These are phyloP conservation scores for Ectemnius continuus DNA, from an alignment of 2,888 invertebrate species.

Conservation along the genomic window DNA sequence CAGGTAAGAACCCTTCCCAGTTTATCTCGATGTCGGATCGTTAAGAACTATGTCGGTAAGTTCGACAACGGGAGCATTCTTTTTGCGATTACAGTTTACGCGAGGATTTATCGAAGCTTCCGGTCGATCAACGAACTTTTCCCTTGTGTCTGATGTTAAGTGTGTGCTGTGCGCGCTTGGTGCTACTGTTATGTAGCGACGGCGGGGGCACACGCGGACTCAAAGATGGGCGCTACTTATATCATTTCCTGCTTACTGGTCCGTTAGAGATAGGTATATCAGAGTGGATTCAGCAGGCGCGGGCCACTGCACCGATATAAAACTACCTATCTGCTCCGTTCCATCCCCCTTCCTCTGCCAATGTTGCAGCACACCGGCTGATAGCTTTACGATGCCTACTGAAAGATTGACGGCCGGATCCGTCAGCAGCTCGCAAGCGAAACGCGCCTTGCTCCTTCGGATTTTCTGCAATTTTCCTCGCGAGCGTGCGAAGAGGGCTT, in stretches of 20 bases:
- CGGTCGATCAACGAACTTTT: conserved; percentile 5
- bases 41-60: conserved; percentile 38
- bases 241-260: conserved; percentile 66
- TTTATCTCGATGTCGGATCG: conserved; percentile 27
- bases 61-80: background rate
- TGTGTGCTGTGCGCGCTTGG: too few relatives aligned
- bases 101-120: conserved; percentile 17
- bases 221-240: conserved; percentile 52
- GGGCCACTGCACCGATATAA: conserved; percentile 13
- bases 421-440: conserved; percentile 64
- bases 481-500: conserved; percentile 41
- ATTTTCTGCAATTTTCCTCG: conserved; percentile 67
- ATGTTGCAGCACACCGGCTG: conserved; percentile 59
- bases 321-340: conserved; percentile 32
- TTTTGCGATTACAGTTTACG: too few relatives aligned
- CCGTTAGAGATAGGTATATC: conserved; percentile 64
- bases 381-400: conserved; percentile 70
- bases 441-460: conserved; percentile 58
- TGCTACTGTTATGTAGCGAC: conserved; percentile 38
- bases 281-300: conserved; percentile 31
- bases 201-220: conserved; percentile 18
- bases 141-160: background rate
- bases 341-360: conserved; percentile 34
- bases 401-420: conserved; percentile 76
- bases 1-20: conserved; percentile 68